phyloP scores from a whole-genome alignment of 1,140 invertebrate species.

The Trichonephila clavata region DNA sequence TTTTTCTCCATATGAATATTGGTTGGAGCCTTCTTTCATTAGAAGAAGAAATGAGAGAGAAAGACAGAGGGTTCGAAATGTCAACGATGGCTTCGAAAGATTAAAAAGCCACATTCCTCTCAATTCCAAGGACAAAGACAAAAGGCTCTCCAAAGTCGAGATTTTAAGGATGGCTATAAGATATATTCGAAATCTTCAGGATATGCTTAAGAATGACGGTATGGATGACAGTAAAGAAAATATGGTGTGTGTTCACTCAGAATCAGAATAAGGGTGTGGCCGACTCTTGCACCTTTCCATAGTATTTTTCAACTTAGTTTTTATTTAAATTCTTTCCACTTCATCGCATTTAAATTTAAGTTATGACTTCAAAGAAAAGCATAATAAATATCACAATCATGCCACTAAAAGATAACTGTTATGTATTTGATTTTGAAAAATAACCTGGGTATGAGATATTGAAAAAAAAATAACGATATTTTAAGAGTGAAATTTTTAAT shows the following conservation, averaged over 20 bases:
- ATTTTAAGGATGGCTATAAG: slow-evolving; percentile 82
- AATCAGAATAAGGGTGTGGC: slow-evolving; percentile 14
- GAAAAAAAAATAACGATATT: too few species aligned
- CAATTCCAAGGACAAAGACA: slow-evolving; percentile 80
- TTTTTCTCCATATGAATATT: slow-evolving; percentile 79
- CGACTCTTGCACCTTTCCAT: not conserved
- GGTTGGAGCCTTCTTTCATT: slow-evolving; percentile 79
- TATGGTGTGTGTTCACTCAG: slow-evolving; percentile 55
- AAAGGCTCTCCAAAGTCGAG: slow-evolving; percentile 82
- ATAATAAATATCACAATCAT: slow-evolving; percentile 1
- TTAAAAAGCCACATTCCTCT: slow-evolving; percentile 88
- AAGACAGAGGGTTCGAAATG: slow-evolving; percentile 86
- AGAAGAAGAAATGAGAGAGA: slow-evolving; percentile 81
- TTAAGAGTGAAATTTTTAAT: too few species aligned
- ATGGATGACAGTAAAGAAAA: slow-evolving; percentile 75
- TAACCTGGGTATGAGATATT: too few species aligned
- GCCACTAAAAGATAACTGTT: not conserved
- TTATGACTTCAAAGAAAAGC: not conserved
- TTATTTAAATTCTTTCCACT: not conserved
- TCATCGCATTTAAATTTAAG: slow-evolving; percentile 7
- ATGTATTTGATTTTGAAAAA: not conserved
- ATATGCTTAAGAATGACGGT: slow-evolving; percentile 79
- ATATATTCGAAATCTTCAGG: slow-evolving; percentile 82
- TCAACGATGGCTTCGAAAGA: slow-evolving; percentile 91
- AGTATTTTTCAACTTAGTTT: not conserved